Base-by-base conservation (phyloP, 2,113 vertebrate species). In the Cyprinus carpio region DNA sequence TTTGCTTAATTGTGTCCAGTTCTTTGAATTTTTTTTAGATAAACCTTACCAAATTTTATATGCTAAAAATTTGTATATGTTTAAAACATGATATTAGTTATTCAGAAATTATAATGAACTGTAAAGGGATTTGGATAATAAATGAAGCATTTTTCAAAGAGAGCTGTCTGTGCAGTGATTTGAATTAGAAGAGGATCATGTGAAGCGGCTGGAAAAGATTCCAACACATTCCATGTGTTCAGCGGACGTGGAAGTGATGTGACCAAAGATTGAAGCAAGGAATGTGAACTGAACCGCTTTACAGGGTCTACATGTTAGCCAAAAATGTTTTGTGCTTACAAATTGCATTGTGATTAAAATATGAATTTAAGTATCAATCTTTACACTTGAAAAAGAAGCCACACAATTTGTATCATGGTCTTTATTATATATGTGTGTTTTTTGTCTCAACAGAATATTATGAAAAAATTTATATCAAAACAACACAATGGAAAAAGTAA, bases 391-490 rank as follows among this genome's bases (percentile, higher is more conserved):
- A 40, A 72, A 20, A 71, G 4, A 37, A 37, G 18, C 20, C 31
- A 40, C 18, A 51, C n/a, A 18, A 31, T 54, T 71, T 67, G 56
- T 62, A 51, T 80, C 69, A 79, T 79, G 49, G 65, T 86, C 81
- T 88, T 88, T 88, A 88, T 88, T 88, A 80, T 37, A 18, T 6
- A 6, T 25, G n/a, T n/a, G n/a, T n/a, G n/a, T 13, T 25, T 51
- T 16, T 15, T 49, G 46, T 13, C 31, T 88, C 90, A 90, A 91
- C 27, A 85, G 88, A 88, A 69, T 90, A 83, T 84, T 91, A 89
- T 89, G 10, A 90, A 87, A 87, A 88, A 64, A 40, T 15, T 4
- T 13, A 75, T 16, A 51, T 51, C 13, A 71, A 54, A 78, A 89
- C 64, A 84, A 88, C 90, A 75, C 23, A 27, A 49, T 87, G 84